These are phyloP conservation scores for Macroramphosus scolopax DNA, from an alignment of 2,797 vertebrate species.

Conservation along the genomic window DNA sequence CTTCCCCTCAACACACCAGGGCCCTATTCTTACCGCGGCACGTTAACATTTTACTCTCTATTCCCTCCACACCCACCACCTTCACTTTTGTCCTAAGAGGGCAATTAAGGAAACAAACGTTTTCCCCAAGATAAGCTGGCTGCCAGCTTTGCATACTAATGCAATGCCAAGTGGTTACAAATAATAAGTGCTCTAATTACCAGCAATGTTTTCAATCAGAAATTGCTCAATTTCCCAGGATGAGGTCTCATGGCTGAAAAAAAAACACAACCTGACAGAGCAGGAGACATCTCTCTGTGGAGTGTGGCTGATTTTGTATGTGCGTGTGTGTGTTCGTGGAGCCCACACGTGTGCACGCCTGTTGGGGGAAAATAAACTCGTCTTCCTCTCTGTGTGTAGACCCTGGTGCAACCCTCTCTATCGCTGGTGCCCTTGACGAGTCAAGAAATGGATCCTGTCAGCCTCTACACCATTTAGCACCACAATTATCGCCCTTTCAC, in stretches of 20 bases:
- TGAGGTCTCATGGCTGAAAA: slow-evolving; percentile 78
- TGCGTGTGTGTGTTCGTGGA: slow-evolving; percentile 23
- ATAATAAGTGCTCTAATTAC: slow-evolving; percentile 89
- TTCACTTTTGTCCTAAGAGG: slow-evolving; percentile 91
- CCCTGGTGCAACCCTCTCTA: slow-evolving; percentile 51
- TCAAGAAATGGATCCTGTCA: slow-evolving; percentile 72
- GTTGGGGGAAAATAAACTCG: slow-evolving; percentile 58
- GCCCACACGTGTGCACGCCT: slow-evolving; percentile 40
- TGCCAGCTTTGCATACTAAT: slow-evolving; percentile 92
- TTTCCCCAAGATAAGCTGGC: slow-evolving; percentile 89
- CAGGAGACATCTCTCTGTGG: slow-evolving; percentile 74
- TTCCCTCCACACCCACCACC: slow-evolving; percentile 74
- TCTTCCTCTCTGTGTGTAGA: slow-evolving; percentile 52
- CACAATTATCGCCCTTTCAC: slow-evolving; percentile 79
- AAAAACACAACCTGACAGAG: slow-evolving; percentile 73
- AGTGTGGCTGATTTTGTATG: slow-evolving; percentile 57
- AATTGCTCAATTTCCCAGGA: slow-evolving; percentile 87
- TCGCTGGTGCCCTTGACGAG: slow-evolving; percentile 66
- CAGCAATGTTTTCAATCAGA: slow-evolving; percentile 87
- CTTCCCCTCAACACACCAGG: slow-evolving; percentile 70
- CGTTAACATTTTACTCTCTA: slow-evolving; percentile 78
- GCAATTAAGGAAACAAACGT: slow-evolving; percentile 94
- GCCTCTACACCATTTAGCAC: slow-evolving; percentile 68
- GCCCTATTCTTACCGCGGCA: slow-evolving; percentile 75
- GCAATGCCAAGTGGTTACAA: slow-evolving; percentile 86